A percentile compares a stretch with the other conserved stretches of the same genome.
Evolutionary conservation across 2,113 vertebrate genomes (phyloP).

Genomic region (Sinosuthora webbiana): DNA sequence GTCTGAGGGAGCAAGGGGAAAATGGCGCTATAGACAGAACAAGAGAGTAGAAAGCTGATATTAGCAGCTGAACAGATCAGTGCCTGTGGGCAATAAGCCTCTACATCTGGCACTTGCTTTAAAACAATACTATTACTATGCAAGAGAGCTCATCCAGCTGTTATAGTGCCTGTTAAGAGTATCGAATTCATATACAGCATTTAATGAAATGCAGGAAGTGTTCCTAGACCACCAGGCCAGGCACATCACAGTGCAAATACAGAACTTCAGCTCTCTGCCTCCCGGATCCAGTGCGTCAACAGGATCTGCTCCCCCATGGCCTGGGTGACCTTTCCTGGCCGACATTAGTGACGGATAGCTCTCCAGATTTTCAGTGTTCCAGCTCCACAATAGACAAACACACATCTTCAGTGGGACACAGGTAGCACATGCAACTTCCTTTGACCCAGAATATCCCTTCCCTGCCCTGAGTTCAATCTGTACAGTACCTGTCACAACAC

Average conservation of each 20-base stretch:
- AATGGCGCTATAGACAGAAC: neutral
- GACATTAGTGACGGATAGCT: rapidly evolving
- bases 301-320: neutral
- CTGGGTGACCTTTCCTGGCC: neutral
- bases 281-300: neutral
- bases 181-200: constrained; percentile 3
- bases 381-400: neutral
- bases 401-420: neutral
- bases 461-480: neutral
- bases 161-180: constrained; percentile 50
- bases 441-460: neutral
- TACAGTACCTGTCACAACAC: neutral
- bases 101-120: constrained; percentile 44
- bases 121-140: constrained; percentile 57
- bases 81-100: constrained; percentile 45
- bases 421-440: neutral
- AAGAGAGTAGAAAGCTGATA: constrained; percentile 21
- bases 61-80: constrained; percentile 53
- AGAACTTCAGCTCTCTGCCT: neutral
- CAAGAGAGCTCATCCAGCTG: constrained; percentile 63
- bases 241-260: neutral
- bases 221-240: constrained; percentile 29
- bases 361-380: neutral
- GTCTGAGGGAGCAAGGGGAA: neutral
- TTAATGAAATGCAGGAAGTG: constrained; percentile 49